Base-by-base conservation (phyloP, 2,888 invertebrate genomes). In the Drosophila tripunctata region DNA sequence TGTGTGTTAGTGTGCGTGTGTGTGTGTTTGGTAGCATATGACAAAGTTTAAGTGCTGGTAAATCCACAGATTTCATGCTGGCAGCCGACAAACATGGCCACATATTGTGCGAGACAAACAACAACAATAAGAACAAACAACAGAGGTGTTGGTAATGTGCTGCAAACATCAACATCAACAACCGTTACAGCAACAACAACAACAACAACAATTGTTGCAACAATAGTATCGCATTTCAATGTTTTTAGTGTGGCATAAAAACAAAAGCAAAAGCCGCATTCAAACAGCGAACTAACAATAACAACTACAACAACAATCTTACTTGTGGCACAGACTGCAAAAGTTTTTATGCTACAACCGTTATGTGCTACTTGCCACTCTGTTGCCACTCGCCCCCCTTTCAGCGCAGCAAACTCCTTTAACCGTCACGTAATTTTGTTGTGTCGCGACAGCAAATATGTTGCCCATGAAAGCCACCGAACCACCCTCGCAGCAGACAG, bases 21-120 rank as follows among this genome's bases (percentile, higher is more conserved):
- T 14, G 33, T 22, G 51, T 33, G 47, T 60, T 19, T 57, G 35
- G 17, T 27, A 41, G 78, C 72, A 62, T 80, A 69, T 81, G 78
- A 79, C 88, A 90, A 90, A 89, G 89, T 90, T 90, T 90, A 90
- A 90, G 90, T 90, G 90, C 90, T 88, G 84, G 87, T 90, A 90
- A 90, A 90, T 90, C 90, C 89, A 78, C 81, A 88, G 89, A 89
- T 88, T 89, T 80, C 78, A 84, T 78, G 85, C 81, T 87, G 85
- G 79, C 78, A 82, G 72, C 68, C 63, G 40, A 64, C 77, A 85
- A 84, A 81, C 82, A 84, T 81, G 82, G 85, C 85, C 85, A 79
- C 81, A 85, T 82, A 81, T 85, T 81, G 80, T 82, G 85, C 85
- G 67, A 81, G 85, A 81, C 85, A 85, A 67, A 31, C 36, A 55